Percentiles rank a stretch among this genome's conserved stretches.
Evolutionary conservation across 2,113 vertebrate genomes (phyloP).

Genomic region (Pteropus alecto): DNA sequence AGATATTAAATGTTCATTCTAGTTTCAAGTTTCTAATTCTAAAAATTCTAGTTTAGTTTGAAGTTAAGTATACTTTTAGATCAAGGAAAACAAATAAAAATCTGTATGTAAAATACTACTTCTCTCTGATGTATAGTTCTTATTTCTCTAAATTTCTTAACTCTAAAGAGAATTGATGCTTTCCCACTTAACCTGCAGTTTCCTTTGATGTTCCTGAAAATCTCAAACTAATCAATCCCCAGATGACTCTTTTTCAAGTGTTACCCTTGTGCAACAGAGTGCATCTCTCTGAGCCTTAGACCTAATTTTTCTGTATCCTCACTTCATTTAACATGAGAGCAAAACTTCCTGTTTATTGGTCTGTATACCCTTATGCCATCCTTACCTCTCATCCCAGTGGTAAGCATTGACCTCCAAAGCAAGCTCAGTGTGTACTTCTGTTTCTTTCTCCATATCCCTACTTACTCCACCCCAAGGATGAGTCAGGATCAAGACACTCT

Average conservation of each 20-base stretch:
- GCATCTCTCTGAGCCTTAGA: constrained; percentile 42
- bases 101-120: constrained; percentile 23
- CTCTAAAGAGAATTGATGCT: constrained; percentile 44
- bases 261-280: constrained; percentile 26
- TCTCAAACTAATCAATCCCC: constrained; percentile 64
- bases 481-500: neutral
- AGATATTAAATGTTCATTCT: neutral
- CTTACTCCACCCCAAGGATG: neutral
- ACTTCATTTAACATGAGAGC: neutral
- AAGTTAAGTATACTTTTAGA: constrained; percentile 39
- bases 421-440: neutral
- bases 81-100: constrained; percentile 51
- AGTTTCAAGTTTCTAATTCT: neutral
- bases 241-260: constrained; percentile 37
- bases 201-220: constrained; percentile 67
- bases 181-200: constrained; percentile 40
- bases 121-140: constrained; percentile 49
- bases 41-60: constrained; percentile 11
- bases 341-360: neutral
- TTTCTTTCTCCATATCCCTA: neutral
- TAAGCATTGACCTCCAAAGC: neutral
- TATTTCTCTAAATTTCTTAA: constrained; percentile 61
- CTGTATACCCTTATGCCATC: neutral
- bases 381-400: neutral
- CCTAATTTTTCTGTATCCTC: constrained; percentile 32